Evolutionary conservation across 2,113 vertebrate genomes (phyloP).

Genomic region (Mastomys natalensis): DNA sequence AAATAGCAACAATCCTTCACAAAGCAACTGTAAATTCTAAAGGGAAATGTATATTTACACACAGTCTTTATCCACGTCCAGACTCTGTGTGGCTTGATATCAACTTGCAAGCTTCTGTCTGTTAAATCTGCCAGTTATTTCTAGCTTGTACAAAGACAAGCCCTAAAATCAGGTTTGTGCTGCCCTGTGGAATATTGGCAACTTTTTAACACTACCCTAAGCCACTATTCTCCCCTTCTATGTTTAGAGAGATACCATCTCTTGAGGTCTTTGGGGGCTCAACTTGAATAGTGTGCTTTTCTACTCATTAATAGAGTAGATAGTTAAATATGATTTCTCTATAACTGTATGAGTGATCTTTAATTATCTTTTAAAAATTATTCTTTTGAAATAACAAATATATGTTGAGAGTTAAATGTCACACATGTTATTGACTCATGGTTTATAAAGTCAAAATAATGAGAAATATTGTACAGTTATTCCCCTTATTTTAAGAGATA

Average conservation of each 20-base stretch:
- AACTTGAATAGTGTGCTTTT: conserved; percentile 26
- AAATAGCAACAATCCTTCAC: not conserved
- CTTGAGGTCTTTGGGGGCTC: not conserved
- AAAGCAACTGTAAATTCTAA: conserved; percentile 15
- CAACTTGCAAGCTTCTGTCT: not conserved
- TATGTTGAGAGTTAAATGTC: conserved; percentile 21
- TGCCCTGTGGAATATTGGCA: not conserved
- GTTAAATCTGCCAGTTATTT: not conserved
- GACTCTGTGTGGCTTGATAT: not conserved
- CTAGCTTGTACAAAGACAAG: not conserved
- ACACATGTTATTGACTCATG: not conserved
- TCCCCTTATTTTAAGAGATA: not conserved
- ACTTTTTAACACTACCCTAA: not conserved
- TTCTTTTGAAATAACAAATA: conserved; percentile 7
- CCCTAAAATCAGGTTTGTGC: not conserved
- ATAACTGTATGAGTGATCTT: not conserved
- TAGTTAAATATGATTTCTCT: not conserved
- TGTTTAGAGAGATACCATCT: not conserved
- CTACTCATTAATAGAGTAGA: not conserved
- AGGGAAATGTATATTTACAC: not conserved
- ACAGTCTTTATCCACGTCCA: not conserved
- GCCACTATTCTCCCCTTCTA: not conserved
- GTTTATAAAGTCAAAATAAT: conserved; percentile 47
- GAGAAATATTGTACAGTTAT: not conserved
- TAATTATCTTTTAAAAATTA: conserved; percentile 11